Conservation (phyloP, 2,888 invertebrate species). For the Resseliella maxima region DNA sequence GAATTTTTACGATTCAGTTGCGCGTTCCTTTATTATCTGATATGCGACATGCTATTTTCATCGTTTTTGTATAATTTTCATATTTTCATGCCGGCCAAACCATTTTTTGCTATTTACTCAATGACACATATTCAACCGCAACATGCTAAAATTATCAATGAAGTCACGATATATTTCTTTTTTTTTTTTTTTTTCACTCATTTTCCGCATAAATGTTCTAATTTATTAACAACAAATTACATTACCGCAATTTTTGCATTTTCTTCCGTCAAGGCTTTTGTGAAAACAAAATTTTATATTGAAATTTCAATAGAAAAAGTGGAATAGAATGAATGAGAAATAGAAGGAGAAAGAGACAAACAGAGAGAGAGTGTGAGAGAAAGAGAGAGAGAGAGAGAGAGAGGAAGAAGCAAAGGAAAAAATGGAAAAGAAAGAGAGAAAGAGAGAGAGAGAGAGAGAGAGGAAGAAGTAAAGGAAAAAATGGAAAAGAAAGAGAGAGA, state of each 20-base stretch:
- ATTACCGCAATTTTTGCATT: neutral
- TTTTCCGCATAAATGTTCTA: neutral
- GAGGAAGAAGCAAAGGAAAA: too few species aligned
- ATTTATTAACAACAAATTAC: neutral
- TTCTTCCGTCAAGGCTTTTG: neutral
- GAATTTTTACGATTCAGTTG: neutral
- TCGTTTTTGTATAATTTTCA: neutral
- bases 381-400: too few species aligned
- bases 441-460: too few species aligned
- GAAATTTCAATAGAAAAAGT: too few species aligned
- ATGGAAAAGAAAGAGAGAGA: too few species aligned
- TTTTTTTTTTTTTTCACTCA: too few species aligned
- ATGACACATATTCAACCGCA: neutral
- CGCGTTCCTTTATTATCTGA: neutral
- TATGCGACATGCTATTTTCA: neutral
- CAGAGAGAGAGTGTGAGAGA: too few species aligned
- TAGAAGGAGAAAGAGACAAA: too few species aligned
- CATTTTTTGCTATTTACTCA: neutral
- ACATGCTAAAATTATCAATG: conserved; percentile 13
- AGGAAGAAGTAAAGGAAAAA: too few species aligned
- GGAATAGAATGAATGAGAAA: too few species aligned
- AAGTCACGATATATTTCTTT: neutral
- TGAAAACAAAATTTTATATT: neutral
- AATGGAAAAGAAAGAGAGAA: too few species aligned
- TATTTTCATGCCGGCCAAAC: neutral